Base-by-base conservation (phyloP, 2,888 invertebrate genomes). In the Lycaena phlaeas region DNA sequence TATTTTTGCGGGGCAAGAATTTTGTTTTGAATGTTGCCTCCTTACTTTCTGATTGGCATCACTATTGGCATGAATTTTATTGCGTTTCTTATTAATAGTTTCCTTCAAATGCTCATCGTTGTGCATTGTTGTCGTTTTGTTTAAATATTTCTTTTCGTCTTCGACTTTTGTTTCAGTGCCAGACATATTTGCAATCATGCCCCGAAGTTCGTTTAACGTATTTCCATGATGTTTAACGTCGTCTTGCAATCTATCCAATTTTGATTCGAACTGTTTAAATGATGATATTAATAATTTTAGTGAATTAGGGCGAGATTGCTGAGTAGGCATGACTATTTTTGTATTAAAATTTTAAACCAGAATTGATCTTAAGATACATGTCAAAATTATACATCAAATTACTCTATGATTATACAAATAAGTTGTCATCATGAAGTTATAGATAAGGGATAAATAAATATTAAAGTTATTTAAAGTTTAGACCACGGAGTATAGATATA, bases 191-290 rank as follows among this genome's bases (percentile, higher is more conserved):
- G 58, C 52, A 1, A 78, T 52, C 55, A 77, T 56, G 0, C 41
- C 48, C 1, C 66, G 62, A 14, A 78, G 60, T n/a, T 76, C 73
- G 4, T 53, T 46, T 12, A 78, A 49, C 1, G 75, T 71, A 40
- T 69, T 60, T 0, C 74, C 69, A 11, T 76, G 73, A 30, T 46
- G 53, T 11, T 59, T 64, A 1, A 78, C 66, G 36, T 75, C 73
- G 30, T 64, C 59, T 46, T 76, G 76, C 40, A 78, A 45, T 43
- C 69, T 73, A 29, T 76, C 74, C 4, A 78, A 41, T 47, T 76
- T 77, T 38, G 49, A 69, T 48, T 75, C 77, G 36, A 76, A 72
- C 37, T 65, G 56, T 40, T 63, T 68, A 41, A 76, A 64, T 0
- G 70, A 59, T 12, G 48, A 54, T 49, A 71, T 52, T 14, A 77